Percentiles rank a stretch among this genome's conserved stretches.
These are phyloP conservation scores for Poeciliopsis presidionis DNA, from an alignment of 2,797 vertebrate species.

Conservation along the genomic window DNA sequence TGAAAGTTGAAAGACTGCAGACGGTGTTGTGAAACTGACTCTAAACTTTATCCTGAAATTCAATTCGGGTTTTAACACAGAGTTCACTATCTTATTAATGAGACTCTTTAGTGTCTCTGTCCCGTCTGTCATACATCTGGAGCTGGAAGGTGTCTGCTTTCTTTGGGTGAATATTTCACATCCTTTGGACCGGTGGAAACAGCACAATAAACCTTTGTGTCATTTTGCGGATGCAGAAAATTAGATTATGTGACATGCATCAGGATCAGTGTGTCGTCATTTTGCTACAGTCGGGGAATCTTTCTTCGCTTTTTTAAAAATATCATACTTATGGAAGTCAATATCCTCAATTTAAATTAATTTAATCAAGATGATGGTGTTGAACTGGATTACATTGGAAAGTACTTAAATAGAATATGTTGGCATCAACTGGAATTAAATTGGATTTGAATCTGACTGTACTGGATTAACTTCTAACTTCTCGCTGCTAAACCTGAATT, in stretches of 20 bases:
- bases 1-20: background rate
- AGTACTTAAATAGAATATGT: background rate
- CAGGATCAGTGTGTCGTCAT: background rate
- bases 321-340: background rate
- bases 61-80: background rate
- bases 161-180: background rate
- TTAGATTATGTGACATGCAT: slow-evolving; percentile 5
- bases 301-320: background rate
- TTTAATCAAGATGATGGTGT: background rate
- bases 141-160: background rate
- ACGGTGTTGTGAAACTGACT: background rate
- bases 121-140: background rate
- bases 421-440: background rate
- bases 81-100: background rate
- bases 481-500: background rate
- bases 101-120: background rate
- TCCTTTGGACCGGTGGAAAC: background rate
- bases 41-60: background rate
- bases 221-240: background rate
- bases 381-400: background rate
- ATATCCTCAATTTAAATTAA: background rate
- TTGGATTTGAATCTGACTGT: background rate
- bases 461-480: background rate
- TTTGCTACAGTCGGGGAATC: background rate
- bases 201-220: background rate